A percentile compares a stretch with the other conserved stretches of the same genome.
phyloP scores from a whole-genome alignment of 1,140 invertebrate genomes.

The Eriosoma lanigerum region DNA sequence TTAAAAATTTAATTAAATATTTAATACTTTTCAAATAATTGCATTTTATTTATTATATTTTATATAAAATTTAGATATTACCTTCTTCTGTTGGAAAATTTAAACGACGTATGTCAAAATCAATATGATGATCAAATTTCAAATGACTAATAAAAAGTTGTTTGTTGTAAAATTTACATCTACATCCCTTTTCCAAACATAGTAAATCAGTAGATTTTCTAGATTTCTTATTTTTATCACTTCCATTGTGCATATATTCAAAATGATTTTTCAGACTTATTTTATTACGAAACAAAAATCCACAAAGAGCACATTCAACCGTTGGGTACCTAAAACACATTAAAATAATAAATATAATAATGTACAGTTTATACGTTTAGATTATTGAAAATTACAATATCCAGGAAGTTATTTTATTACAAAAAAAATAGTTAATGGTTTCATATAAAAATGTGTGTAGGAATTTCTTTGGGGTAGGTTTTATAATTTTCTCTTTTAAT shows the following conservation, averaged over 20 bases:
- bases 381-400: too few relatives aligned
- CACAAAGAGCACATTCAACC: constrained; percentile 46
- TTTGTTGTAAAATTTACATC: constrained; percentile 48
- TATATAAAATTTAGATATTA: constrained; percentile 7
- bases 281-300: constrained; percentile 47
- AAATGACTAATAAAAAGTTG: constrained; percentile 45
- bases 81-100: constrained; percentile 32
- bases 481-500: too few relatives aligned
- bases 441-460: too few relatives aligned
- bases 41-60: too few relatives aligned
- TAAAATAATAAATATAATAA: neutral
- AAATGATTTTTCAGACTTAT: constrained; percentile 41
- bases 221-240: constrained; percentile 1
- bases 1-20: too few relatives aligned
- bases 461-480: too few relatives aligned
- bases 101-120: constrained; percentile 28
- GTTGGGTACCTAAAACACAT: constrained; percentile 27
- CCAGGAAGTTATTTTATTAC: too few relatives aligned
- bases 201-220: constrained; percentile 33
- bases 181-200: constrained; percentile 30
- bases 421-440: too few relatives aligned
- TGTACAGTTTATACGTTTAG: too few relatives aligned
- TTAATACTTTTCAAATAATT: too few relatives aligned
- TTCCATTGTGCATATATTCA: constrained; percentile 41
- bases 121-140: constrained; percentile 48